Evolutionary conservation across 2,113 vertebrate species (phyloP).

Genomic region (rabbit (Oryctolagus cuniculus)): DNA sequence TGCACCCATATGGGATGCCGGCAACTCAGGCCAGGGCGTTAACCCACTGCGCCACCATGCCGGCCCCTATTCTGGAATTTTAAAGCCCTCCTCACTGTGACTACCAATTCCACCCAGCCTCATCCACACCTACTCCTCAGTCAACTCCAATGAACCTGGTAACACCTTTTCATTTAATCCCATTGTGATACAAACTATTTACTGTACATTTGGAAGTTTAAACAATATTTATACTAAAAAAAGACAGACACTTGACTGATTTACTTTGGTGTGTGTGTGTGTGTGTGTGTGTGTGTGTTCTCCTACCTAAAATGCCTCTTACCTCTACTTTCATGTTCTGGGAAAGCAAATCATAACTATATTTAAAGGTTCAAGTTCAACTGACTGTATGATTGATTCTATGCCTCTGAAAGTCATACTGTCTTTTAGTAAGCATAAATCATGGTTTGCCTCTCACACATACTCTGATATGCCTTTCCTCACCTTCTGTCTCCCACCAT

Average conservation of each 20-base stretch:
- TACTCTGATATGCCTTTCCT: neutral
- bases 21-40: no score
- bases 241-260: neutral
- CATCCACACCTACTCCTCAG: neutral
- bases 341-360: neutral
- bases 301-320: neutral
- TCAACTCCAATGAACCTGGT: neutral
- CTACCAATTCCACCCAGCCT: neutral
- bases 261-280: no score
- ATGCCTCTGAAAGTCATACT: neutral
- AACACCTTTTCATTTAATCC: neutral
- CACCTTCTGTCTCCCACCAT: neutral
- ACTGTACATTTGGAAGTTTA: neutral
- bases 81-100: neutral
- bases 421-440: neutral
- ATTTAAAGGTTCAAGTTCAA: neutral
- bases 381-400: neutral
- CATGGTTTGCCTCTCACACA: neutral
- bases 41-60: no score
- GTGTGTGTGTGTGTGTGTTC: no score
- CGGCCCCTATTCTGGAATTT: neutral
- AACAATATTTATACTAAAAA: conserved; percentile 40
- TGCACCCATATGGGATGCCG: no score
- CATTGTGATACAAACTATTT: conserved; percentile 9
- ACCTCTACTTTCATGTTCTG: neutral